Evolutionary conservation across 2,888 invertebrate species (phyloP), one percentile per base, ranked within the genome.

Genomic region (Machimus rusticus): DNA sequence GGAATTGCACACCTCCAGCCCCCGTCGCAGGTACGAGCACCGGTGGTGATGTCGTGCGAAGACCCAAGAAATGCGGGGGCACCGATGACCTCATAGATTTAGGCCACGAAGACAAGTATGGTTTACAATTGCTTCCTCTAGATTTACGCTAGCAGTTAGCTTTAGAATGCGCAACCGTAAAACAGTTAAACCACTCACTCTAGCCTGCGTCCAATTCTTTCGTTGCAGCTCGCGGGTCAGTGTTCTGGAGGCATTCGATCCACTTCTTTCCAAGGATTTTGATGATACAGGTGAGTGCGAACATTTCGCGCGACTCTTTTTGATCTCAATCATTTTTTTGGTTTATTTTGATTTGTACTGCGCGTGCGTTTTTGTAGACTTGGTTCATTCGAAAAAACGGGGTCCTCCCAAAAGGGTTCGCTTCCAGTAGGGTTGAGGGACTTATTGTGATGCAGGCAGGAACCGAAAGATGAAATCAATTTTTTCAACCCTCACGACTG

Each of bases 181-280:
- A 66, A 82, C n/a, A 19, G n/a, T 57, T 34, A 82, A 66, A 34
- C 37, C 37, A 19, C n/a, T 82, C 19, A 82, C 57, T 57, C 55
- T 66, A 78, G 84, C 8, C n/a, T 79, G 85, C 57, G 28, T 82
- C 84, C 39, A 86, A 14, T 66, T 78, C 39, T 87, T 86, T 19
- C 19, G 8, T 90, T 91, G 3, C 87, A 93, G 93, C 85, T 91
- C 92, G 1, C 91, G 93, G 76, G 93, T 93, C n/a, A 93, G 93
- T 87, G 93, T 98, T 90, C 93, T 98, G 90, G 97, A 97, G 92
- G 97, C 97, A 89, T 98, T 98, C 92, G 98, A 98, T 94, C 98
- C 98, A 79, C 94, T 98, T 91, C 94, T 96, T 78, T 93, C 93
- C 90, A 93, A 94, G 90, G 95, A 95, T 89, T 93, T 93, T 90